Conservation (phyloP, 1,140 invertebrate genomes). For the Littorina saxatilis region DNA sequence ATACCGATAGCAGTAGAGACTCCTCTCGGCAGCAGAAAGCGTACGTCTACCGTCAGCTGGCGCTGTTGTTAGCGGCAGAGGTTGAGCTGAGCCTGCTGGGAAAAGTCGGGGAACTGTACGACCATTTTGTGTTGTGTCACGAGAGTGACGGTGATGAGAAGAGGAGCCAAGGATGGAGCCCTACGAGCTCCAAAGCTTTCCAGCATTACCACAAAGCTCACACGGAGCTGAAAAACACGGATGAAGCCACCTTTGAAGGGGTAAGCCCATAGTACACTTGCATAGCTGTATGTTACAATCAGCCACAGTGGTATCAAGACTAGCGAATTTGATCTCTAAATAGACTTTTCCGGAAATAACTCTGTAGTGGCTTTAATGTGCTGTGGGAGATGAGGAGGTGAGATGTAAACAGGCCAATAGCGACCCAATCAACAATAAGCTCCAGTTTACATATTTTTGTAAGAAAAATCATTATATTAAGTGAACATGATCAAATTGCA, state of each 20-base stretch:
- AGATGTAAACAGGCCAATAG: too few relatives aligned
- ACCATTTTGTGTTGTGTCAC: slow-evolving; percentile 49
- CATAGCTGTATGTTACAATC: too few relatives aligned
- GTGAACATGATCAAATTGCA: too few relatives aligned
- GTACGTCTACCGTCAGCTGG: slow-evolving; percentile 15
- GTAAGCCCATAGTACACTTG: too few relatives aligned
- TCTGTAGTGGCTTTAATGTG: too few relatives aligned
- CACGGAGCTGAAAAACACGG: neutral
- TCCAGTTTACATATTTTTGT: too few relatives aligned
- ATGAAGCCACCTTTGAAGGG: slow-evolving; percentile 29
- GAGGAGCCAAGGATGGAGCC: neutral
- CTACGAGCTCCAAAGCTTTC: neutral
- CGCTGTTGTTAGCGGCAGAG: slow-evolving; percentile 42
- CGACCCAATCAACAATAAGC: too few relatives aligned
- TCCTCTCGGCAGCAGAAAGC: neutral
- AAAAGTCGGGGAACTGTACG: slow-evolving; percentile 45
- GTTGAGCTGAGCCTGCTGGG: slow-evolving; percentile 44
- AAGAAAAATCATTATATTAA: too few relatives aligned
- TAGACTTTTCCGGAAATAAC: too few relatives aligned
- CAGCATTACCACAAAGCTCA: slow-evolving; percentile 24
- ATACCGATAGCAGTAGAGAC: neutral
- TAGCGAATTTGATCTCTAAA: too few relatives aligned
- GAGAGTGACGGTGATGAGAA: neutral
- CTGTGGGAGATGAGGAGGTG: too few relatives aligned
- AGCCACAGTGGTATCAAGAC: too few relatives aligned